Conservation (phyloP, 1,140 invertebrate species). For the Philaenus spumarius region DNA sequence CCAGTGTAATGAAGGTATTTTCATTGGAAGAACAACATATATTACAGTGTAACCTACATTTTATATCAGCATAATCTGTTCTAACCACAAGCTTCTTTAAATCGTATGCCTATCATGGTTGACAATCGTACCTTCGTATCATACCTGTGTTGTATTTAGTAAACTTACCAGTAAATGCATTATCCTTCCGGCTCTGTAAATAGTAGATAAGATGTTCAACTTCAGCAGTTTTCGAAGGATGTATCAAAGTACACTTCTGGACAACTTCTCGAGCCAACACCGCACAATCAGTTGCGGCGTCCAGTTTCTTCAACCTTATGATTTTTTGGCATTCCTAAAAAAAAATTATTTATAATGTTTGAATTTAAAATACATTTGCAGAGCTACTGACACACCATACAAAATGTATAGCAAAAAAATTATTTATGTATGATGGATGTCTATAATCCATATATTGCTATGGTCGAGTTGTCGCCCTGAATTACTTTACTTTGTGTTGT, state of each 20-base stretch:
- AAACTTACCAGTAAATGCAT: conserved; percentile 33
- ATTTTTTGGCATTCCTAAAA: conserved; percentile 68
- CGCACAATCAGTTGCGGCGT: conserved; percentile 70
- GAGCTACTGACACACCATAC: neutral
- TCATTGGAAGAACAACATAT: too few relatives aligned
- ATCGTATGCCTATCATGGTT: too few relatives aligned
- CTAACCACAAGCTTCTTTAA: too few relatives aligned
- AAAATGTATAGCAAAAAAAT: conserved; percentile 11
- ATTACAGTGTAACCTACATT: too few relatives aligned
- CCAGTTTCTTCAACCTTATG: conserved; percentile 78
- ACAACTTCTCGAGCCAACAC: conserved; percentile 80
- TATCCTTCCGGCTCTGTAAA: conserved; percentile 72
- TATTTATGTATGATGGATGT: neutral
- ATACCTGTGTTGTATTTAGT: too few relatives aligned
- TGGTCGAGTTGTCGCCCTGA: too few relatives aligned
- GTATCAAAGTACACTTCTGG: conserved; percentile 82
- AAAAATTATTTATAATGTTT: conserved; percentile 20
- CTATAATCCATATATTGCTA: too few relatives aligned
- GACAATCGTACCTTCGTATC: too few relatives aligned
- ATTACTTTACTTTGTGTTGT: too few relatives aligned
- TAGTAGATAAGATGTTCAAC: conserved; percentile 91
- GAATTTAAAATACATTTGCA: neutral
- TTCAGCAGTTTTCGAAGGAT: conserved; percentile 73
- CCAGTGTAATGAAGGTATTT: too few relatives aligned
- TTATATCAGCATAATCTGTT: too few relatives aligned